A percentile compares a stretch with the other conserved stretches of the same genome.
These are phyloP conservation scores for Drosophila albomicans DNA, from an alignment of 1,140 invertebrate genomes.

Conservation along the genomic window DNA sequence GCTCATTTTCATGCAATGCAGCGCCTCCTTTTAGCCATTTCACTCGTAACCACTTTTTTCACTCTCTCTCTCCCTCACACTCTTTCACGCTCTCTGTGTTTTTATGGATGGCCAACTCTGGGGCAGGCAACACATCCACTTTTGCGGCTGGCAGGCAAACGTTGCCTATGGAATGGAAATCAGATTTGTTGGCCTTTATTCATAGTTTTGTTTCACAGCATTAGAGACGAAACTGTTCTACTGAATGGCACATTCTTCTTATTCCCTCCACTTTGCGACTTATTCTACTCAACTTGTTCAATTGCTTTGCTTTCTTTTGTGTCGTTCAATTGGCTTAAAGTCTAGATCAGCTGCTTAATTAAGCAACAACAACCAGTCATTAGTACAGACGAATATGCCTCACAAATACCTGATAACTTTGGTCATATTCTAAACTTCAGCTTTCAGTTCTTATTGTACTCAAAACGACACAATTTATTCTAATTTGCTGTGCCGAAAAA, in stretches of 20 bases:
- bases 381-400: neutral
- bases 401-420: neutral
- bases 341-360: neutral
- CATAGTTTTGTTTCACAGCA: slow-evolving; percentile 12
- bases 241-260: neutral
- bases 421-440: neutral
- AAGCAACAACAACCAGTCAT: neutral
- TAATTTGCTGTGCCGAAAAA: too few species aligned
- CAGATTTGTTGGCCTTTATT: slow-evolving; percentile 17
- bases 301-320: neutral
- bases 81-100: neutral
- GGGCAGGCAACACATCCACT: slow-evolving; percentile 2
- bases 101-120: slow-evolving; percentile 24
- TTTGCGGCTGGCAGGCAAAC: slow-evolving; percentile 17
- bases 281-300: slow-evolving; percentile 3
- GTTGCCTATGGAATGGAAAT: slow-evolving; percentile 26
- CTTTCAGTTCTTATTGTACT: too few species aligned
- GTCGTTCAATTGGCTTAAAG: slow-evolving; percentile 4
- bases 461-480: too few species aligned
- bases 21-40: slow-evolving; percentile 30
- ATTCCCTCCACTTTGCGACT: neutral
- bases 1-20: slow-evolving; percentile 53
- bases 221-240: slow-evolving; percentile 6
- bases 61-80: neutral
- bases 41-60: slow-evolving; percentile 19